These are phyloP conservation scores for Rhagium mordax DNA, from an alignment of 2,888 invertebrate species.

Conservation along the genomic window DNA sequence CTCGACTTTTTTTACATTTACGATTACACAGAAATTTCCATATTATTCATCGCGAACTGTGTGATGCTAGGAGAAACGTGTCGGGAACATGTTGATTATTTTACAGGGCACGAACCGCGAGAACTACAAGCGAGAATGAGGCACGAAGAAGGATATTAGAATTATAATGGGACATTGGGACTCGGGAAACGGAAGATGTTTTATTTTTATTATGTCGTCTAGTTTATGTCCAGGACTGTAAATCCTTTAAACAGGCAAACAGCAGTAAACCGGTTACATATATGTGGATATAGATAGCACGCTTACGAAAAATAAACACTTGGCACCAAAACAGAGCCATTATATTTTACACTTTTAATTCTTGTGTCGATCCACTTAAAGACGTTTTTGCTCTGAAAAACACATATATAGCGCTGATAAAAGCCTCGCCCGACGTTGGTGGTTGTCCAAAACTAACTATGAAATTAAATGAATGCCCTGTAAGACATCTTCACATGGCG, in stretches of 20 bases:
- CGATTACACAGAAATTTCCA: not conserved
- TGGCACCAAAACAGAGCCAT: no score
- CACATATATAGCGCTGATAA: no score
- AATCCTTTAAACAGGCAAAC: not conserved
- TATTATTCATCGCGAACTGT: not conserved
- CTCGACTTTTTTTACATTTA: not conserved
- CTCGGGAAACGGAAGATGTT: not conserved
- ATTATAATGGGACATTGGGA: not conserved
- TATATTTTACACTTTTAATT: no score
- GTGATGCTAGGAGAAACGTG: not conserved
- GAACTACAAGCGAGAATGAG: not conserved
- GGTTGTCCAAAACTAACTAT: not conserved
- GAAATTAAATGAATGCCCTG: not conserved
- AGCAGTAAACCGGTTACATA: no score
- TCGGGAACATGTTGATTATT: not conserved
- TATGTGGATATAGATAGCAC: no score
- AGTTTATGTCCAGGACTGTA: not conserved
- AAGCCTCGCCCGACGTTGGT: not conserved
- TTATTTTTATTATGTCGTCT: not conserved
- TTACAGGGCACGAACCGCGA: not conserved
- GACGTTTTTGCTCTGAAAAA: no score
- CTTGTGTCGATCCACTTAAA: no score
- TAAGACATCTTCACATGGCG: not conserved
- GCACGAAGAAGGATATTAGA: no score
- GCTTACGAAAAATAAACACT: no score